phyloP scores from a whole-genome alignment of 1,140 invertebrate species.

The Spodoptera frugiperda region DNA sequence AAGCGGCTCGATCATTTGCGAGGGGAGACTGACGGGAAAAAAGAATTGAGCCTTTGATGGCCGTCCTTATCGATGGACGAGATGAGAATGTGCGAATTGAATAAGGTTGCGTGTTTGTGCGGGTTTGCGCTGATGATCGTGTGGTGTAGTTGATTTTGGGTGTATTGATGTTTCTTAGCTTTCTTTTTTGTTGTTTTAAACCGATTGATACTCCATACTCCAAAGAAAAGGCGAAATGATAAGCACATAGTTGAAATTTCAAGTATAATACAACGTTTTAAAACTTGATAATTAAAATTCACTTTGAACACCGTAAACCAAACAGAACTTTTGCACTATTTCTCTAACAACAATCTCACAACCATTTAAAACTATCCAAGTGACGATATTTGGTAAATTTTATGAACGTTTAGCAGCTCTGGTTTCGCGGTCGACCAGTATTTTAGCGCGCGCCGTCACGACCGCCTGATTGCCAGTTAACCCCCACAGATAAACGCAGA shows the following conservation, averaged over 20 bases:
- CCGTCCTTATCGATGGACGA: slow-evolving; percentile 74
- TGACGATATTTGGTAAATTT: neutral
- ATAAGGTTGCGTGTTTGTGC: slow-evolving; percentile 57
- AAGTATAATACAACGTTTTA: too few species aligned
- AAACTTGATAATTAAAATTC: too few species aligned
- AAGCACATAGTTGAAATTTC: too few species aligned
- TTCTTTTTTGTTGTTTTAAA: neutral
- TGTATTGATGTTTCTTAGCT: neutral
- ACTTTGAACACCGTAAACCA: too few species aligned
- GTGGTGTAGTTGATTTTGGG: slow-evolving; percentile 8
- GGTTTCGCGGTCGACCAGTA: slow-evolving; percentile 18
- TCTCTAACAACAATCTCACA: neutral
- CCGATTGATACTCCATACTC: neutral
- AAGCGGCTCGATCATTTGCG: slow-evolving; percentile 80
- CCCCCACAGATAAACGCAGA: slow-evolving; percentile 67
- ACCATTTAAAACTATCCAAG: slow-evolving; percentile 4
- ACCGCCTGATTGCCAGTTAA: slow-evolving; percentile 58
- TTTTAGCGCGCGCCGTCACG: slow-evolving; percentile 35
- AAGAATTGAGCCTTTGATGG: slow-evolving; percentile 71
- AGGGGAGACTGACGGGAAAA: slow-evolving; percentile 76
- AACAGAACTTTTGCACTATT: too few species aligned
- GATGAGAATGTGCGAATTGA: slow-evolving; percentile 73
- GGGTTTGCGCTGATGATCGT: slow-evolving; percentile 36
- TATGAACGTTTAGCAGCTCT: slow-evolving; percentile 17
- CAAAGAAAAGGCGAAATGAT: too few species aligned